These are phyloP conservation scores for Polydesmus complanatus DNA, from an alignment of 2,888 invertebrate species.

Conservation along the genomic window DNA sequence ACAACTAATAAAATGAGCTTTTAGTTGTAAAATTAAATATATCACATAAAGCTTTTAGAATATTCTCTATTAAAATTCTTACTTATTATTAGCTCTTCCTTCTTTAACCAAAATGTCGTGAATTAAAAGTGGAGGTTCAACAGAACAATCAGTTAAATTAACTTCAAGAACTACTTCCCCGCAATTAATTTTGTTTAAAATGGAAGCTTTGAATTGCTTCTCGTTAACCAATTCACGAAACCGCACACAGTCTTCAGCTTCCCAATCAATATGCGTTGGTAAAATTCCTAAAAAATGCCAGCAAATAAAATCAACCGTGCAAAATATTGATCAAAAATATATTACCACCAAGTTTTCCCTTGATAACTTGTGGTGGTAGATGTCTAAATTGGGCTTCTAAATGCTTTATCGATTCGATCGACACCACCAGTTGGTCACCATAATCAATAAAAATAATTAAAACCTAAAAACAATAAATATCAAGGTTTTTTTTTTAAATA, in stretches of 20 bases:
- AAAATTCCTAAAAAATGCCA: constrained; percentile 35
- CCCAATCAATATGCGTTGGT: constrained; percentile 50
- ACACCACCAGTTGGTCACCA: constrained; percentile 45
- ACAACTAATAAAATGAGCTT: too few relatives aligned
- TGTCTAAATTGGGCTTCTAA: constrained; percentile 42
- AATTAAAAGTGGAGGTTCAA: constrained; percentile 48
- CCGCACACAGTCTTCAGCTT: constrained; percentile 54
- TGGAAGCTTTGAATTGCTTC: constrained; percentile 51
- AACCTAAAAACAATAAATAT: constrained; percentile 33
- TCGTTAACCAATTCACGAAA: constrained; percentile 57
- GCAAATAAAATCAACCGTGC: background rate
- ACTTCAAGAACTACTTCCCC: constrained; percentile 49
- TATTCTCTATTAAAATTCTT: too few relatives aligned
- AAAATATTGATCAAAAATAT: constrained; percentile 16
- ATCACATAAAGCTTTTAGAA: too few relatives aligned
- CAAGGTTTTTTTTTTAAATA: background rate
- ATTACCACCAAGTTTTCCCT: constrained; percentile 47
- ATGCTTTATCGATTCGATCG: constrained; percentile 41
- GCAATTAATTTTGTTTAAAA: too few relatives aligned
- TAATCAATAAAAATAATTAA: constrained; percentile 50
- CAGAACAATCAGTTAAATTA: constrained; percentile 55
- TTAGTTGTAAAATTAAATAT: too few relatives aligned
- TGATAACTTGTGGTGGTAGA: constrained; percentile 50
- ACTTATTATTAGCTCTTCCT: constrained; percentile 43
- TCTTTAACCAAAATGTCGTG: constrained; percentile 49